Conservation (phyloP, 2,113 vertebrate species). For the Natator depressus region DNA sequence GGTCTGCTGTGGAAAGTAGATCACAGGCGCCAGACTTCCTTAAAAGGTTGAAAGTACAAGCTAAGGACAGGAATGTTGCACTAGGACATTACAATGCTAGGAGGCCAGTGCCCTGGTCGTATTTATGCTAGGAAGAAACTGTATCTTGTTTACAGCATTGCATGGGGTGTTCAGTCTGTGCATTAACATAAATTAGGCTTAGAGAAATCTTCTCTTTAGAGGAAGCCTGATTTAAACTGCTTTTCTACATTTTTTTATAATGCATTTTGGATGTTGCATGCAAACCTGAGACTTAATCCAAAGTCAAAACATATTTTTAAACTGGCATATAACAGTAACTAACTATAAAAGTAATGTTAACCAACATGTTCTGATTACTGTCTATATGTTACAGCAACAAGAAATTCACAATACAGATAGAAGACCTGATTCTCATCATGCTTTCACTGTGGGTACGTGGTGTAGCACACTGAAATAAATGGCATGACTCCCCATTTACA, state of each 20-base stretch:
- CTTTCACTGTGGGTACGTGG: not conserved
- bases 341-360: constrained; percentile 60
- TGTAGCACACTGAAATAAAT: not conserved
- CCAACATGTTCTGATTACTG: constrained; percentile 57
- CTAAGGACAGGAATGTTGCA: constrained; percentile 58
- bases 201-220: constrained; percentile 59
- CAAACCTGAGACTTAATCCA: constrained; percentile 79
- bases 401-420: constrained; percentile 51
- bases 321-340: constrained; percentile 72
- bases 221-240: constrained; percentile 62
- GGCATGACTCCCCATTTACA: not conserved
- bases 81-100: constrained; percentile 45
- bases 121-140: not conserved
- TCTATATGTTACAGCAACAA: constrained; percentile 61
- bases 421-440: not conserved
- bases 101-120: constrained; percentile 53
- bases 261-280: constrained; percentile 73
- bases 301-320: constrained; percentile 76
- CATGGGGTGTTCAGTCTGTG: constrained; percentile 38
- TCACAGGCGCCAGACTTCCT: constrained; percentile 77
- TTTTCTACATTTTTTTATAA: constrained; percentile 69
- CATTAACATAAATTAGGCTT: constrained; percentile 51
- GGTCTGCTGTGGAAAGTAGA: constrained; percentile 77
- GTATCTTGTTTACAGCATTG: constrained; percentile 44
- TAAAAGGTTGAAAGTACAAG: constrained; percentile 71